These are phyloP conservation scores for Meteorus colon DNA, from an alignment of 2,888 invertebrate species.

Conservation along the genomic window DNA sequence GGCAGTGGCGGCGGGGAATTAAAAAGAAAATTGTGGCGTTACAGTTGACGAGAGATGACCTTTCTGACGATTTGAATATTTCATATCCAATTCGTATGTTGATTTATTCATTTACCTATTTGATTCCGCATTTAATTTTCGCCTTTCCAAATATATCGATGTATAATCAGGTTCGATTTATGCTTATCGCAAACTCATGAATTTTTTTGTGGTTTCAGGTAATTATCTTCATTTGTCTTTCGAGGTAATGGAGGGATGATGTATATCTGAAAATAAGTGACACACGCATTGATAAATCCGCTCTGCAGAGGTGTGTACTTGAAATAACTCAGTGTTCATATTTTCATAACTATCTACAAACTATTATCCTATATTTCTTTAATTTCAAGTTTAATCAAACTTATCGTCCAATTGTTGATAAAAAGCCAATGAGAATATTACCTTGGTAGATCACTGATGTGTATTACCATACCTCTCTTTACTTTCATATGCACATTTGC, in stretches of 20 bases:
- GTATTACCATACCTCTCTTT: slow-evolving; percentile 9
- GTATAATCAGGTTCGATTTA: background rate
- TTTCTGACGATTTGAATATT: background rate
- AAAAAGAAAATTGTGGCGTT: background rate
- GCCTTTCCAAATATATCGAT: background rate
- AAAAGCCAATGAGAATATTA: no score
- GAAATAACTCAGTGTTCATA: background rate
- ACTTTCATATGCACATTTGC: slow-evolving; percentile 42
- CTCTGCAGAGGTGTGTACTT: background rate
- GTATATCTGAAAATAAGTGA: background rate
- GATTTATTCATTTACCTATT: background rate
- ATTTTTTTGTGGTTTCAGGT: slow-evolving; percentile 42
- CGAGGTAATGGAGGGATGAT: background rate
- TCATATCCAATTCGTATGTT: background rate
- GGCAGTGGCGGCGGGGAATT: no score
- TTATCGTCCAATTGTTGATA: no score
- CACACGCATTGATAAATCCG: background rate
- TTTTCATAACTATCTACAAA: background rate
- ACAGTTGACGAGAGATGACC: background rate
- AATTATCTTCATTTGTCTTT: slow-evolving; percentile 15
- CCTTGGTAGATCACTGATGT: background rate
- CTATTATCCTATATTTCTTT: no score
- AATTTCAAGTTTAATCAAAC: no score
- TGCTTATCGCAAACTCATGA: background rate
- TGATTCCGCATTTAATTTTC: background rate